Evolutionary conservation across 2,888 invertebrate genomes (phyloP).

Genomic region (Cancer borealis): DNA sequence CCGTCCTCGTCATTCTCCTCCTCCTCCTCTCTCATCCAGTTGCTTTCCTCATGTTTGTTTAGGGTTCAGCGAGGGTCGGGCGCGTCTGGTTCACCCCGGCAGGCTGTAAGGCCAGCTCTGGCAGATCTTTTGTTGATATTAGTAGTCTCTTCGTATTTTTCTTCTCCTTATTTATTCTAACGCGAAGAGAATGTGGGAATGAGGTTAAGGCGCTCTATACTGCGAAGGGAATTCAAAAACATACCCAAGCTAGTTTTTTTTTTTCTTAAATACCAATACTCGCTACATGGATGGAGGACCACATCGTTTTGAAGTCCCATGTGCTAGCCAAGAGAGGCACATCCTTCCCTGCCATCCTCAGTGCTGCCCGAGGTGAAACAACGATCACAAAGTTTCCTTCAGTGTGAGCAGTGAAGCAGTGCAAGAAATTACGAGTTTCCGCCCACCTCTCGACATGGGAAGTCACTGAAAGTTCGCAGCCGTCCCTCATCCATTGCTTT

Average conservation of each 20-base stretch:
- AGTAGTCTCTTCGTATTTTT: too few relatives aligned
- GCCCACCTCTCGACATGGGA: background rate
- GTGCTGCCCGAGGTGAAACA: background rate
- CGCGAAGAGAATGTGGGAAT: background rate
- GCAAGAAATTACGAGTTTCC: slow-evolving; percentile 34
- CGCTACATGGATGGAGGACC: background rate
- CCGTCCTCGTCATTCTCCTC: background rate
- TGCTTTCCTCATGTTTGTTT: background rate
- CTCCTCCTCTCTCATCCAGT: background rate
- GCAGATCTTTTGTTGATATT: too few relatives aligned
- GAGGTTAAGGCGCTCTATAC: background rate
- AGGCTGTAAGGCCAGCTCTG: too few relatives aligned
- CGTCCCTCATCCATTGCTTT: background rate
- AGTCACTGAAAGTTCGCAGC: slow-evolving; percentile 18
- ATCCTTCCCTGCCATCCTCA: background rate
- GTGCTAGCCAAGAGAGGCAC: background rate
- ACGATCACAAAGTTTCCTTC: slow-evolving; percentile 12
- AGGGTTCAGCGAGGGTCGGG: too few relatives aligned
- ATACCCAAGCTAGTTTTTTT: background rate
- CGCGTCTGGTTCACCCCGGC: too few relatives aligned
- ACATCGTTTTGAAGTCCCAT: background rate
- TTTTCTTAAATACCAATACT: background rate
- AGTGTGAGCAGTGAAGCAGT: slow-evolving; percentile 33
- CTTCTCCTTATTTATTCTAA: background rate
- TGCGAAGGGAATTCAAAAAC: background rate